Evolutionary conservation across 2,797 vertebrate genomes (phyloP).

Genomic region (Etheostoma perlongum): DNA sequence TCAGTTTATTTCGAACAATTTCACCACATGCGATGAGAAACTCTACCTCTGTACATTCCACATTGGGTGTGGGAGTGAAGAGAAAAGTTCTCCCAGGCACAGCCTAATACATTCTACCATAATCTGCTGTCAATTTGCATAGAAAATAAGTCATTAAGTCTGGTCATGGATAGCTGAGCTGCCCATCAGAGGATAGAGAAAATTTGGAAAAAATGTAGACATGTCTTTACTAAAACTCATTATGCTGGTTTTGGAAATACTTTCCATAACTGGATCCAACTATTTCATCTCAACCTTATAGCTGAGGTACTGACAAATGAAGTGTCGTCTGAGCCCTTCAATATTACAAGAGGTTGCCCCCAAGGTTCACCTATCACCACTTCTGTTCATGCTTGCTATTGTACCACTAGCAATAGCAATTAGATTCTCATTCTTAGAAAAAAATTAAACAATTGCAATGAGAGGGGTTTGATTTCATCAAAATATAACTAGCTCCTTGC

Average conservation of each 20-base stretch:
- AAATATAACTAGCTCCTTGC: too few relatives aligned
- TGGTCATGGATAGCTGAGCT: constrained; percentile 51
- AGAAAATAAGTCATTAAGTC: constrained; percentile 68
- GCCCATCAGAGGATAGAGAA: constrained; percentile 38
- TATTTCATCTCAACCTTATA: too few relatives aligned
- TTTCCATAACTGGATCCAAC: too few relatives aligned
- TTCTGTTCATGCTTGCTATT: too few relatives aligned
- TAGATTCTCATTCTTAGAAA: too few relatives aligned
- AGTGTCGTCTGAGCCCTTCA: too few relatives aligned
- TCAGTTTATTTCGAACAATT: constrained; percentile 32
- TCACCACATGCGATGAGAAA: constrained; percentile 21
- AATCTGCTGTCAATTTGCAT: constrained; percentile 73
- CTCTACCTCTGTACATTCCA: not conserved
- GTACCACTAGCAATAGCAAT: too few relatives aligned
- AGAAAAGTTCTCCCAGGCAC: constrained; percentile 44
- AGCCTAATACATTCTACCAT: constrained; percentile 60
- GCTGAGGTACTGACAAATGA: too few relatives aligned
- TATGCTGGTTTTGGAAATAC: constrained; percentile 28
- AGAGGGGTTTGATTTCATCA: too few relatives aligned
- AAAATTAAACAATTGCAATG: too few relatives aligned
- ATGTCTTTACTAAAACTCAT: constrained; percentile 56
- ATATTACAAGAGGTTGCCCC: too few relatives aligned
- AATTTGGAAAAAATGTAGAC: constrained; percentile 48
- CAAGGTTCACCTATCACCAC: too few relatives aligned
- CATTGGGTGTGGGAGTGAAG: constrained; percentile 4